Percentiles rank a stretch among this genome's conserved stretches.
Evolutionary conservation across 1,140 invertebrate genomes (phyloP).

Genomic region (Hylyphantes graminicola): DNA sequence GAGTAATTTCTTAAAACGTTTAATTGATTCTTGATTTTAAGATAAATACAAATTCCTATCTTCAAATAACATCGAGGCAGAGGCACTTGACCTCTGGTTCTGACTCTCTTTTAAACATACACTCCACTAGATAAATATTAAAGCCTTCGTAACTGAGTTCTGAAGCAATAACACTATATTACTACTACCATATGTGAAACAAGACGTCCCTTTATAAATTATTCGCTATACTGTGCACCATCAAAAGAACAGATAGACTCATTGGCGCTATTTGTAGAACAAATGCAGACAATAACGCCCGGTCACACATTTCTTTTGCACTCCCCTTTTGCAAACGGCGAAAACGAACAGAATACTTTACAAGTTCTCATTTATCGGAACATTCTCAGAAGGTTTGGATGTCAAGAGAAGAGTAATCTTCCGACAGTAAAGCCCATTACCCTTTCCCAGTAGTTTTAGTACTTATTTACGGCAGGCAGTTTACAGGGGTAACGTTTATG

Average conservation of each 20-base stretch:
- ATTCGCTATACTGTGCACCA: slow-evolving; percentile 4
- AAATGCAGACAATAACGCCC: slow-evolving; percentile 21
- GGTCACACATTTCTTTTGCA: slow-evolving; percentile 20
- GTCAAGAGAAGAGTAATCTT: slow-evolving; percentile 11
- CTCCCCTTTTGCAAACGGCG: neutral
- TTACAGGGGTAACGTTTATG: slow-evolving; percentile 13
- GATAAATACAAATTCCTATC: too few species aligned
- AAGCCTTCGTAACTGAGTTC: neutral
- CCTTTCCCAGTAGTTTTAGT: slow-evolving; percentile 1
- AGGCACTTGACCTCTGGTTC: too few species aligned
- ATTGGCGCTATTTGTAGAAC: slow-evolving; percentile 15
- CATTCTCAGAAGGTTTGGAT: neutral
- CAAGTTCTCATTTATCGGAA: slow-evolving; percentile 23
- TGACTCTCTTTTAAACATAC: too few species aligned
- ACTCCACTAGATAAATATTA: too few species aligned
- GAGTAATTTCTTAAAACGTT: too few species aligned
- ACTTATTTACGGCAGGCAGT: slow-evolving; percentile 5
- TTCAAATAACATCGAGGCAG: too few species aligned
- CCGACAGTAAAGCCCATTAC: slow-evolving; percentile 26
- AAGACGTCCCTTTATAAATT: slow-evolving; percentile 9
- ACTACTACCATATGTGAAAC: neutral
- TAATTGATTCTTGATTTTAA: too few species aligned
- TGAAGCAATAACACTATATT: slow-evolving; percentile 21
- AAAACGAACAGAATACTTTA: slow-evolving; percentile 32
- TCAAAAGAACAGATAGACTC: neutral